phyloP scores from a whole-genome alignment of 30 jellyfish, hydroid and myxozoan genomes.

The Turritopsis dohrnii region DNA sequence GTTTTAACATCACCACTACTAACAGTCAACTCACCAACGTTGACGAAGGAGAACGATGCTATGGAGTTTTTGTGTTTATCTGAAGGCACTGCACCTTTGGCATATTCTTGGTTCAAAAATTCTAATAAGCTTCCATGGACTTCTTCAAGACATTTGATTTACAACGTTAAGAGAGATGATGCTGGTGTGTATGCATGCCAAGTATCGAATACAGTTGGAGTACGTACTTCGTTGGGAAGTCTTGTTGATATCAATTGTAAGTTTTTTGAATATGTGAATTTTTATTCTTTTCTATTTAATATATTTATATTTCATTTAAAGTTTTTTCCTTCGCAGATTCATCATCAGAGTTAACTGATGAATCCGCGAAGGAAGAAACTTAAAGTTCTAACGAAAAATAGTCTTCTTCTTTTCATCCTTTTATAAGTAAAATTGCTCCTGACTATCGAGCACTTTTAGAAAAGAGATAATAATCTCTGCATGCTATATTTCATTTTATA shows the following conservation, averaged over 20 bases:
- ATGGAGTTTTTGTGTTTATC: not conserved
- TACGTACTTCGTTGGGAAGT: not conserved
- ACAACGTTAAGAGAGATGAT: conserved; percentile 7
- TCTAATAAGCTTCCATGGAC: conserved; percentile 7
- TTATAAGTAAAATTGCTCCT: too few relatives aligned
- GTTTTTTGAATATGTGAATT: too few relatives aligned
- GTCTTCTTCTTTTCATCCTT: too few relatives aligned
- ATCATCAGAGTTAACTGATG: too few relatives aligned
- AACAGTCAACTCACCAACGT: not conserved
- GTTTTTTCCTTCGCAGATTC: too few relatives aligned
- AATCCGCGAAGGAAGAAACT: too few relatives aligned
- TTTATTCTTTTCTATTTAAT: too few relatives aligned
- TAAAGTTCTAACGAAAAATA: too few relatives aligned
- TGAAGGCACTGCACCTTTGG: not conserved
- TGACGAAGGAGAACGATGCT: conserved; percentile 7
- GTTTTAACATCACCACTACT: conserved; percentile 8
- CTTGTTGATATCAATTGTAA: not conserved
- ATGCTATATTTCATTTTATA: too few relatives aligned
- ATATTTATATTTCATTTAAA: too few relatives aligned
- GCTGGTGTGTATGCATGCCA: not conserved
- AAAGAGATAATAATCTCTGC: too few relatives aligned
- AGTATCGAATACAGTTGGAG: conserved; percentile 18
- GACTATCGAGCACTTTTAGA: too few relatives aligned
- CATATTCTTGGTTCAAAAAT: not conserved
- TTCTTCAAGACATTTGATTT: not conserved